Base-by-base conservation (phyloP, 2,113 vertebrate genomes). In the Gallinago media region DNA sequence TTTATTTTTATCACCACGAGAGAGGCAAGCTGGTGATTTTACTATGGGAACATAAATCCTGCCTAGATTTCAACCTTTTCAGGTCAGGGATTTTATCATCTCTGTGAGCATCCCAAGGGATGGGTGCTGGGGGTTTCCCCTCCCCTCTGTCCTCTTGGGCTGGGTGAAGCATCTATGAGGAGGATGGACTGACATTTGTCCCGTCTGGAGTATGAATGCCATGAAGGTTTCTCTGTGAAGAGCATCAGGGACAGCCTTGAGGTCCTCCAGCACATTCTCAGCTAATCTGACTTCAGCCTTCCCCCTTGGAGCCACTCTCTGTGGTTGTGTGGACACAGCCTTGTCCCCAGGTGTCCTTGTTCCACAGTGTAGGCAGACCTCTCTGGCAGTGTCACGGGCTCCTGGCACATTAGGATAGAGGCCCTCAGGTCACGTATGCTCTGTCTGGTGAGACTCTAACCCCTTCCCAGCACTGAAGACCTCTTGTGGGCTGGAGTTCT, bases 1-100 rank as follows among this genome's bases (percentile, higher is more conserved):
- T 97, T 96, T 97, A 94, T 95, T 97, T 97, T 97, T 96, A 96
- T 96, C 78, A 55, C 89, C 34, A 4, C 1, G 50, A 88, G 89
- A 91, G 71, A 95, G 49, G 63, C 79, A 82, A 90, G 55, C 65
- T 71, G 79, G 74, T 65, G 44, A 36, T 85, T 94, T 96, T 96
- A 96, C 78, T 89, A 36, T 34, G 22, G 67, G 58, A 70, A 70
- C 55, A 90, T 94, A 96, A 96, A 96, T 95, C 63, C 58, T 91
- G 63, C 71, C 67, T 73, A 40, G 38, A 93, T 94, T 92, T 94
- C 93, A 89, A 83, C 92, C 96, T 93, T 94, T 96, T 66, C 6
- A 66, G 93, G 85, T 94, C 91, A 97, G n/a, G 54, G 95, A 78
- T 94, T 96, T 96, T 95, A 95, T 95, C 46, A n/a, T 75, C 40